Conservation (phyloP, 2,113 vertebrate genomes). For the Mesoclemmys tuberculata region DNA sequence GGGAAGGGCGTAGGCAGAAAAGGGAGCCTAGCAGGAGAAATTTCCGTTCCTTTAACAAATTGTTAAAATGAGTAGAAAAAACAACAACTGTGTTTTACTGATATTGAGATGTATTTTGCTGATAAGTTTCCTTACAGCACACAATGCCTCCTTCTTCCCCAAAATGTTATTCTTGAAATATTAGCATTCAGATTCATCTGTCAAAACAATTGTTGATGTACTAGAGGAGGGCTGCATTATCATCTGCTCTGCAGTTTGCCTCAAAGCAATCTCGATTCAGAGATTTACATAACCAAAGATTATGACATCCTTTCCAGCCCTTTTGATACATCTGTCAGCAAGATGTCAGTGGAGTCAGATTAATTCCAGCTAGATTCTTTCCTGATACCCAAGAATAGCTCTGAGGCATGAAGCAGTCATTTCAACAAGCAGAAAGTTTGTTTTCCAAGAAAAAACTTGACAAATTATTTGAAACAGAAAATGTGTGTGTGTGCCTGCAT, state of each 20-base stretch:
- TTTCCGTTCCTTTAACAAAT: constrained; percentile 3
- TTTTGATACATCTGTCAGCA: constrained; percentile 69
- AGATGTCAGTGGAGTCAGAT: constrained; percentile 66
- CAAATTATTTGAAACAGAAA: constrained; percentile 66
- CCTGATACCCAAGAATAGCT: constrained; percentile 65
- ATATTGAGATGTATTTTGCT: constrained; percentile 34
- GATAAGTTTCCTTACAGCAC: constrained; percentile 7
- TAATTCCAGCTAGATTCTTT: constrained; percentile 62
- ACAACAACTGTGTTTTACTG: not conserved
- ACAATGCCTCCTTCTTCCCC: not conserved
- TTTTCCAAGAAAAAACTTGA: constrained; percentile 22
- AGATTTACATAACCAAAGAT: constrained; percentile 78
- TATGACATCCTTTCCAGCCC: constrained; percentile 58
- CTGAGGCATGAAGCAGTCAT: constrained; percentile 57
- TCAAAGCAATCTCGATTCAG: constrained; percentile 64
- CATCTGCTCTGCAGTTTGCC: constrained; percentile 65
- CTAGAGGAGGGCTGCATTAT: constrained; percentile 58
- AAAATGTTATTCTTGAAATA: constrained; percentile 60
- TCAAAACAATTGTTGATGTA: constrained; percentile 66
- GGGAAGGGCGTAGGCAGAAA: not conserved
- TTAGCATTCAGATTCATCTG: constrained; percentile 66
- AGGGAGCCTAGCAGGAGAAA: not conserved
- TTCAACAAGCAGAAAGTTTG: constrained; percentile 47
- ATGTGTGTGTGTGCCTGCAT: not conserved
- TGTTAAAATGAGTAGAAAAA: not conserved